Percentiles rank a stretch among this genome's conserved stretches.
Evolutionary conservation across 2,888 invertebrate species (phyloP).

Genomic region (Celastrina argiolus): DNA sequence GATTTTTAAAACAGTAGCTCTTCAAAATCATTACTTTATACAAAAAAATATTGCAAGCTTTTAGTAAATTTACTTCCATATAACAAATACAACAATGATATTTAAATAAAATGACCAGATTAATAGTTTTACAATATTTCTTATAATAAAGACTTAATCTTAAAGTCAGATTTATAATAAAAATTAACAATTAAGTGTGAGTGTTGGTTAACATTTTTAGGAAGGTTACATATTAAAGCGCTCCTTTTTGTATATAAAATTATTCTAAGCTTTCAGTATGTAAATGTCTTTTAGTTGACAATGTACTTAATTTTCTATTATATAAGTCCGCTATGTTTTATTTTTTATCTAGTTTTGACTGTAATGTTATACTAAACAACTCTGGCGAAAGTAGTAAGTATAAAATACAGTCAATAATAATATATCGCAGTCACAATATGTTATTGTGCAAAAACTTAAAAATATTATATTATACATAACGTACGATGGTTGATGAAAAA

Average conservation of each 20-base stretch:
- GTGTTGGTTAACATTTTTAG: constrained; percentile 74
- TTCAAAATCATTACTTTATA: constrained; percentile 67
- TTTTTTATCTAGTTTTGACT: constrained; percentile 49
- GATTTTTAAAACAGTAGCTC: constrained; percentile 70
- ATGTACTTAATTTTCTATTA: constrained; percentile 67
- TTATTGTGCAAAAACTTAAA: constrained; percentile 55
- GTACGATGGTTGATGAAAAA: constrained; percentile 38
- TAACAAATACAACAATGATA: constrained; percentile 74
- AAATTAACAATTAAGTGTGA: constrained; percentile 73
- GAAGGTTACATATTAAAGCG: constrained; percentile 73
- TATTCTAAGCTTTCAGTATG: constrained; percentile 66
- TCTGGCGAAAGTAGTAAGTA: constrained; percentile 59
- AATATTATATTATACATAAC: constrained; percentile 62
- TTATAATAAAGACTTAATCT: constrained; percentile 71
- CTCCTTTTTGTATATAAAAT: constrained; percentile 66
- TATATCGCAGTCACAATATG: constrained; percentile 43
- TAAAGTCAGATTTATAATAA: constrained; percentile 71
- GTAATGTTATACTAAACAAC: constrained; percentile 39
- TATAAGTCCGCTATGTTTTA: constrained; percentile 59
- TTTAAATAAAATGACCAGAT: constrained; percentile 78
- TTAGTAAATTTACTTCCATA: constrained; percentile 68
- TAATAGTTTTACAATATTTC: constrained; percentile 69
- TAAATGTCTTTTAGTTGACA: constrained; percentile 69
- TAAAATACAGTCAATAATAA: constrained; percentile 25
- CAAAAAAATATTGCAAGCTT: constrained; percentile 70